Conservation (phyloP, 2,113 vertebrate species). For the Xiphophorus couchianus region DNA sequence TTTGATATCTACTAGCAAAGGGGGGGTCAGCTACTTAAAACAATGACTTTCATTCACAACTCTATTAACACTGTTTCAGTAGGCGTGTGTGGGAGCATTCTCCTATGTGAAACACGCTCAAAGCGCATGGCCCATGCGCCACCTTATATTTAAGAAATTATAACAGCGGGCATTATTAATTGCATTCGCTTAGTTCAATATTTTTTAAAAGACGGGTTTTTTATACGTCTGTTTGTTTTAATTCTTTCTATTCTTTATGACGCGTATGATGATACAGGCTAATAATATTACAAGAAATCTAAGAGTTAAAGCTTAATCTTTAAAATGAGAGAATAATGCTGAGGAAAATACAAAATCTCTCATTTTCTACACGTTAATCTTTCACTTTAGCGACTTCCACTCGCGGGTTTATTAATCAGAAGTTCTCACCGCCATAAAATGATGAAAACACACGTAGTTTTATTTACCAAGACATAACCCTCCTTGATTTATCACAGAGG, state of each 20-base stretch:
- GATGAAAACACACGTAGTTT: background rate
- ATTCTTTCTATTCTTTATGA: background rate
- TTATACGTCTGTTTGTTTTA: background rate
- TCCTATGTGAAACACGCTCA: constrained; percentile 32
- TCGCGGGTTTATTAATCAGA: background rate
- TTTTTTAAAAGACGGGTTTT: background rate
- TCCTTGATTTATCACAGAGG: background rate
- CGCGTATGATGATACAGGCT: background rate
- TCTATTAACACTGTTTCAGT: constrained; percentile 47
- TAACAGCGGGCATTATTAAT: constrained; percentile 38
- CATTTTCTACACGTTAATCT: background rate
- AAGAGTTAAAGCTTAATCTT: constrained; percentile 25
- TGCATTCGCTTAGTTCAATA: background rate
- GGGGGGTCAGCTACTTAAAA: constrained; percentile 37
- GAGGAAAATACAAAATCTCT: background rate
- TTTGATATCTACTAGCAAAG: constrained; percentile 29
- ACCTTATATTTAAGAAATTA: constrained; percentile 24
- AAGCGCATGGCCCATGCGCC: constrained; percentile 36
- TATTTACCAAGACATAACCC: background rate
- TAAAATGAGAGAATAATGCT: constrained; percentile 40
- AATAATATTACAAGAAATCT: constrained; percentile 52
- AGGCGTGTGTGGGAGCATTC: constrained; percentile 55
- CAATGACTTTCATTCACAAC: constrained; percentile 68
- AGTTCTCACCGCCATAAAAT: background rate
- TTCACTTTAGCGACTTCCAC: background rate